These are phyloP conservation scores for Elmis aenea DNA, from an alignment of 2,888 invertebrate genomes.

Conservation along the genomic window DNA sequence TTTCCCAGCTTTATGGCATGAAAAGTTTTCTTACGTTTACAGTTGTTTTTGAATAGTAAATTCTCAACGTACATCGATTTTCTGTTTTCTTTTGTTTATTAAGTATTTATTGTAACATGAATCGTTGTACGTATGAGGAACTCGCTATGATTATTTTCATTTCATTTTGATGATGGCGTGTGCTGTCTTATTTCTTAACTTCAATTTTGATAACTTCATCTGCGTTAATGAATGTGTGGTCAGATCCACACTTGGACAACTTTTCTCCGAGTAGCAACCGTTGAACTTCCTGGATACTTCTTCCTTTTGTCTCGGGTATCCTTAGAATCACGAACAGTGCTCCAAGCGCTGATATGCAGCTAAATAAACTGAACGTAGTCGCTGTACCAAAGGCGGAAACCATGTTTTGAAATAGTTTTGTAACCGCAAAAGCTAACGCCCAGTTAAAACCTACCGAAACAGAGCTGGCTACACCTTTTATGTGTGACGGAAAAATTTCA, in stretches of 20 bases:
- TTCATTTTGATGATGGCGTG: too few species aligned
- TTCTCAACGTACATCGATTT: too few species aligned
- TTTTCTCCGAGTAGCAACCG: conserved; percentile 42
- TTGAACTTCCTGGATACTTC: conserved; percentile 53
- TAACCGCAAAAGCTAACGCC: conserved; percentile 62
- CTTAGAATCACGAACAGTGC: conserved; percentile 59
- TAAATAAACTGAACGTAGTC: conserved; percentile 64
- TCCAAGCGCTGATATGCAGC: conserved; percentile 54
- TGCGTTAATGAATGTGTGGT: background rate
- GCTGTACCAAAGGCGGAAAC: conserved; percentile 52
- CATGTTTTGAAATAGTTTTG: conserved; percentile 60
- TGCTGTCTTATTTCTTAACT: conserved; percentile 9
- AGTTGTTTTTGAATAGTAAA: too few species aligned
- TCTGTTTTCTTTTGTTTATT: too few species aligned
- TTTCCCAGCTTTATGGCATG: too few species aligned
- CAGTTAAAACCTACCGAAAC: conserved; percentile 66
- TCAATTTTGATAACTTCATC: conserved; percentile 10
- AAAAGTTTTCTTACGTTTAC: too few species aligned
- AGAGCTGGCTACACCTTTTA: conserved; percentile 60
- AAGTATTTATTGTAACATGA: too few species aligned
- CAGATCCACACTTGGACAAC: conserved; percentile 24
- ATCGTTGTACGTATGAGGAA: too few species aligned
- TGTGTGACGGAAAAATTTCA: conserved; percentile 61
- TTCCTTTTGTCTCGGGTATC: conserved; percentile 66
- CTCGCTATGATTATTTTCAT: too few species aligned